Evolutionary conservation across 2,797 vertebrate genomes (phyloP), one percentile per base, ranked within the genome.

Genomic region (Galagoides demidoff): DNA sequence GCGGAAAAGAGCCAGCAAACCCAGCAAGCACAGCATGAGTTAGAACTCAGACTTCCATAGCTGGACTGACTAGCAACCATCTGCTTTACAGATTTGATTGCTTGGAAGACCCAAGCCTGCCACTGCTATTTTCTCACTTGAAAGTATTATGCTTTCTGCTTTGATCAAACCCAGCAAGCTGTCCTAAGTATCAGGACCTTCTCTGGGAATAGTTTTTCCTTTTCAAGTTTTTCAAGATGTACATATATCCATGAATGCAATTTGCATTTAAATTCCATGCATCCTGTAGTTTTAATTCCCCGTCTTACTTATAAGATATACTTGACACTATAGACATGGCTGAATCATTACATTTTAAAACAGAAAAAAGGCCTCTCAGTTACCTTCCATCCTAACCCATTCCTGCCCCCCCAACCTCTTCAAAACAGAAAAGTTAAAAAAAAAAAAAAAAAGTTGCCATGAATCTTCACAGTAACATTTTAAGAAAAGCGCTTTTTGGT

Each of bases 1-100:
- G 98, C 99, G 99, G 97, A 99, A 99, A 98, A 99, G 98, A 98
- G 98, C 98, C 92, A 98, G 98, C 96, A 99, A 99, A 98, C 98
- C 98, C 96, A 98, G 98, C 96, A 99, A 99, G 95, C 98, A 99
- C 66, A 99, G 99, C 98, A 98, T 93, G 98, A 99, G 97, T 95
- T 99, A 97, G 99, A 99, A 96, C 98, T 98, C 94, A 98, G 97
- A 98, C 52, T 89, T 37, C 96, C 92, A 87, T 88, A 97, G 96
- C 1, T 90, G 97, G 97, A 98, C 97, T 98, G 97, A 93, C 88
- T 93, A 96, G 82, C 94, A 97, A 95, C 94, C 96, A 96, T 97
- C 97, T 97, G 93, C 97, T 98, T 97, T 98, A 97, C 97, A 96
- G 29, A 98, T 98, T 95, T 96, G 96, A 97, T 97, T 97, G 97